phyloP scores from a whole-genome alignment of 2,888 invertebrate genomes.

The Pharmacophagus antenor region DNA sequence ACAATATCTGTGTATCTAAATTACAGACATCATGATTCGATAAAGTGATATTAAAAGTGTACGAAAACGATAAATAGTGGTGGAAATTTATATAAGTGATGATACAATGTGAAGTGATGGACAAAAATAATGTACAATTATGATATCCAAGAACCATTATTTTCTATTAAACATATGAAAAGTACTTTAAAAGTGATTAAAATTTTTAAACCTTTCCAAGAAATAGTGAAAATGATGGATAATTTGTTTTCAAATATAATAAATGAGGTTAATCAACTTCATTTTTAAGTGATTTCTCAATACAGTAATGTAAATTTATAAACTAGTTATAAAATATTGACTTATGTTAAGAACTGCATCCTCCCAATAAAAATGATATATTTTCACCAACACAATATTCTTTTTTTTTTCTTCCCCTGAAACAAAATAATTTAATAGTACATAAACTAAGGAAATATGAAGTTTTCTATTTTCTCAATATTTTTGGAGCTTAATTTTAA shows the following conservation, averaged over 20 bases:
- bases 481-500: too few species aligned
- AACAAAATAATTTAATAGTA: conserved; percentile 54
- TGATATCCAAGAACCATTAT: conserved; percentile 2
- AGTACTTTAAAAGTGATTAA: not conserved
- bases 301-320: not conserved
- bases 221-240: not conserved
- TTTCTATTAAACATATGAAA: not conserved
- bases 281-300: not conserved
- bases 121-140: conserved; percentile 10
- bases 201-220: not conserved
- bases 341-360: not conserved
- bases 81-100: conserved; percentile 14
- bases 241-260: not conserved
- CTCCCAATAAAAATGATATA: conserved; percentile 77
- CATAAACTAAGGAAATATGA: too few species aligned
- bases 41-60: conserved; percentile 3
- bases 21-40: not conserved
- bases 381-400: conserved; percentile 81
- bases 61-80: conserved; percentile 1
- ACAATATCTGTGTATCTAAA: not conserved
- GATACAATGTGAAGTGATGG: conserved; percentile 16
- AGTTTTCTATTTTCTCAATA: too few species aligned
- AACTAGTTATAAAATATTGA: not conserved
- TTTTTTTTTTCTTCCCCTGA: conserved; percentile 73
- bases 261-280: too few species aligned